A percentile compares a stretch with the other conserved stretches of the same genome.
Evolutionary conservation across 2,888 invertebrate genomes (phyloP).

Genomic region (Drosophila mulleri): DNA sequence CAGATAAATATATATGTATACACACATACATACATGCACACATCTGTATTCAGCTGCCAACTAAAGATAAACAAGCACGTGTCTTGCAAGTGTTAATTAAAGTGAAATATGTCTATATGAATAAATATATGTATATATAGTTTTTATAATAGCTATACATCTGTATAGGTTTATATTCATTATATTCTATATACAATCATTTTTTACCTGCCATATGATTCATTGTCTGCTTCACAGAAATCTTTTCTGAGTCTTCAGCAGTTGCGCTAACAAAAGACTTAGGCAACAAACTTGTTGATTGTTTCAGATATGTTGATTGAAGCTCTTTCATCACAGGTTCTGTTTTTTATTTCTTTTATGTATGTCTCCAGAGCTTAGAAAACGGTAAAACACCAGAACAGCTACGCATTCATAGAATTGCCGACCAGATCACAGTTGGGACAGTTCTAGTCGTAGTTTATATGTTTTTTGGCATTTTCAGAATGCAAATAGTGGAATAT

Average conservation of each 20-base stretch:
- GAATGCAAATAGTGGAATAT: slow-evolving; percentile 55
- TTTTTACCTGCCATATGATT: slow-evolving; percentile 52
- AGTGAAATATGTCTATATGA: slow-evolving; percentile 19
- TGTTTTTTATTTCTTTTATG: slow-evolving; percentile 13
- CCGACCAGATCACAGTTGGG: slow-evolving; percentile 34
- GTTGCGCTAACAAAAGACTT: slow-evolving; percentile 68
- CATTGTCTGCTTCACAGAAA: slow-evolving; percentile 44
- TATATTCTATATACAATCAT: background rate
- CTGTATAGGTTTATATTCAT: background rate
- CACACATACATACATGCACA: background rate
- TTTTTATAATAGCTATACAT: background rate
- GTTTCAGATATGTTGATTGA: slow-evolving; percentile 56
- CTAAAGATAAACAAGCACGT: slow-evolving; percentile 55
- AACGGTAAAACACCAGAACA: slow-evolving; percentile 59
- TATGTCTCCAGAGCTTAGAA: slow-evolving; percentile 10
- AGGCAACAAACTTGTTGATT: slow-evolving; percentile 68
- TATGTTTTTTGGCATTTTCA: slow-evolving; percentile 6
- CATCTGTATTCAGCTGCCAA: background rate
- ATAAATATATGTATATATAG: background rate
- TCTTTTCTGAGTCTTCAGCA: slow-evolving; percentile 48
- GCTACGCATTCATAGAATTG: slow-evolving; percentile 40
- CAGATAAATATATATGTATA: background rate
- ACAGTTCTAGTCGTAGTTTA: background rate
- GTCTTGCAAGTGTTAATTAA: slow-evolving; percentile 48
- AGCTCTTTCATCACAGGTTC: slow-evolving; percentile 43